Evolutionary conservation across 2,113 vertebrate species (phyloP).

Genomic region (Datnioides undecimradiatus): DNA sequence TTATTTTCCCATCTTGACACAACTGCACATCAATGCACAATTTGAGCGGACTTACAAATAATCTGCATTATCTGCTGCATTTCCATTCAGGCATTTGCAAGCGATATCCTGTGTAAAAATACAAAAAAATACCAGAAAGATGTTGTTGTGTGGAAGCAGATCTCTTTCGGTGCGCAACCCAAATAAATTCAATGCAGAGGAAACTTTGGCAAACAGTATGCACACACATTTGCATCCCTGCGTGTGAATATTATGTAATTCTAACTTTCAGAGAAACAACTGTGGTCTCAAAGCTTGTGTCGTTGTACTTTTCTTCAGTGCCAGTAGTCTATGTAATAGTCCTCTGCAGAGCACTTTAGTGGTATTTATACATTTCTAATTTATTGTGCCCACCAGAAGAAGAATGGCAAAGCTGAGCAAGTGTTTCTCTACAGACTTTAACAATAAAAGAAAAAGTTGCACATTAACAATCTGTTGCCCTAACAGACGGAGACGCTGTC

Average conservation of each 20-base stretch:
- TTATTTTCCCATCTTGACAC: too few relatives aligned
- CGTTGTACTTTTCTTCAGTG: neutral
- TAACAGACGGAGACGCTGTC: conserved; percentile 46
- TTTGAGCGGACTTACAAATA: too few relatives aligned
- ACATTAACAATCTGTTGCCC: conserved; percentile 58
- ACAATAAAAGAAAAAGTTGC: conserved; percentile 47
- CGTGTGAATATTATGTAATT: neutral
- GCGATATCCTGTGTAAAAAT: neutral
- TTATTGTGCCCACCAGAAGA: neutral
- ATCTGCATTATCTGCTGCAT: too few relatives aligned
- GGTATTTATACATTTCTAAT: conserved; percentile 1
- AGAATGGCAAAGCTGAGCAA: neutral
- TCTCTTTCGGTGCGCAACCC: neutral
- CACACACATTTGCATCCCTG: neutral
- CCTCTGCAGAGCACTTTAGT: neutral
- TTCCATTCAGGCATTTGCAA: neutral
- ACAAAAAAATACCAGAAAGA: neutral
- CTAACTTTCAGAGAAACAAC: neutral
- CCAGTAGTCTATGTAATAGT: neutral
- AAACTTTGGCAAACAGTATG: neutral
- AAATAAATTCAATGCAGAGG: neutral
- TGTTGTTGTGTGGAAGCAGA: neutral
- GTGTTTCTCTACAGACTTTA: neutral
- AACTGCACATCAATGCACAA: too few relatives aligned
- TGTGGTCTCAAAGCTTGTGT: neutral